Percentiles rank a stretch among this genome's conserved stretches.
phyloP scores from a whole-genome alignment of 1,140 invertebrate species.

The Trichogramma pretiosum region DNA sequence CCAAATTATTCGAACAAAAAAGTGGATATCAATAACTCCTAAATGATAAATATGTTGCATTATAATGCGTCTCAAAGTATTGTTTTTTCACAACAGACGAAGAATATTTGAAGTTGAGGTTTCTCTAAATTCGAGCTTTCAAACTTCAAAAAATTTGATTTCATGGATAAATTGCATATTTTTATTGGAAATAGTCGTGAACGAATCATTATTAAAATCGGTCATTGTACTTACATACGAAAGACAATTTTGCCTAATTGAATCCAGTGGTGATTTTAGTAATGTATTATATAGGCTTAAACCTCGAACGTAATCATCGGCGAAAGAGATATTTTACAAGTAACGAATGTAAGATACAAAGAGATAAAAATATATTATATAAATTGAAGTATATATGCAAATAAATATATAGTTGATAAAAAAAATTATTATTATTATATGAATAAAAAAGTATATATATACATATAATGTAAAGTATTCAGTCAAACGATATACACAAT shows the following conservation, averaged over 20 bases:
- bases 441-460: constrained; percentile 25
- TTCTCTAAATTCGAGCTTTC: no score
- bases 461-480: constrained; percentile 26
- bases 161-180: no score
- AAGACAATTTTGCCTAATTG: constrained; percentile 20
- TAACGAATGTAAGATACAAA: constrained; percentile 30
- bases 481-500: constrained; percentile 19
- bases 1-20: no score
- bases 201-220: constrained; percentile 13
- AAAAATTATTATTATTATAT: constrained; percentile 20
- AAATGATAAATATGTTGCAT: no score
- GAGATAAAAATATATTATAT: constrained; percentile 18
- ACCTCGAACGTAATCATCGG: constrained; percentile 25
- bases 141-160: no score
- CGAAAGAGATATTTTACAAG: constrained; percentile 36
- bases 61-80: background rate
- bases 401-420: constrained; percentile 28
- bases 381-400: constrained; percentile 22
- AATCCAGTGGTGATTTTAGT: constrained; percentile 21
- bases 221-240: constrained; percentile 24
- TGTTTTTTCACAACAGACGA: background rate
- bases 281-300: constrained; percentile 37
- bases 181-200: constrained; percentile 2
- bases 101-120: background rate
- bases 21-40: no score